Conservation (phyloP, 1,140 invertebrate genomes). For the Onthophagus taurus region DNA sequence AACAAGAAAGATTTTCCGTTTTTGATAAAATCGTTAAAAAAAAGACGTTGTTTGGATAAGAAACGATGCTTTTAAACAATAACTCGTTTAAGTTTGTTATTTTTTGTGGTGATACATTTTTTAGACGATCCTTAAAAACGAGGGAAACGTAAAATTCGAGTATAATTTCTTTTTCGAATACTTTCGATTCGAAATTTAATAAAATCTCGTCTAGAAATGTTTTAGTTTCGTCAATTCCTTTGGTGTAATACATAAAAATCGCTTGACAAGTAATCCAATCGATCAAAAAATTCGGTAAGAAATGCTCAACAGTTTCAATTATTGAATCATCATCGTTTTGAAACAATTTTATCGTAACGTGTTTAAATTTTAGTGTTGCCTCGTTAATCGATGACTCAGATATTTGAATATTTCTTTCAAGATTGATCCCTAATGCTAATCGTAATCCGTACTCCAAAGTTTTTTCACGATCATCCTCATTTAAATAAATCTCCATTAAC, state of each 20-base stretch:
- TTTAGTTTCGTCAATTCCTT: conserved; percentile 29
- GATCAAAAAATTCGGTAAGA: conserved; percentile 43
- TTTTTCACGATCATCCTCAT: conserved; percentile 6
- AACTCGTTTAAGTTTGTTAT: conserved; percentile 29
- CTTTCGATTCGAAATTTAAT: conserved; percentile 17
- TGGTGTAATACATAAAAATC: conserved; percentile 41
- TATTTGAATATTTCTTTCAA: neutral
- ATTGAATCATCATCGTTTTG: conserved; percentile 14
- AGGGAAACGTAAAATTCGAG: conserved; percentile 39
- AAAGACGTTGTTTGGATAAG: conserved; percentile 48
- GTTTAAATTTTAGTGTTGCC: conserved; percentile 29
- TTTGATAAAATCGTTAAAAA: conserved; percentile 38
- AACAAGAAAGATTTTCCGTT: conserved; percentile 31
- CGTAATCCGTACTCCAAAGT: conserved; percentile 26
- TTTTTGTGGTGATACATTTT: conserved; percentile 21
- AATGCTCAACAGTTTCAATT: conserved; percentile 30
- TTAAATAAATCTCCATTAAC: conserved; percentile 38
- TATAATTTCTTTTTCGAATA: conserved; percentile 38
- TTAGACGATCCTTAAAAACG: conserved; percentile 37
- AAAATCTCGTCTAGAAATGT: conserved; percentile 35
- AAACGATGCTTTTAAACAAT: conserved; percentile 34
- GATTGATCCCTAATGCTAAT: conserved; percentile 23
- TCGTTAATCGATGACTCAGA: conserved; percentile 21
- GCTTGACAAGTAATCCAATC: conserved; percentile 46
- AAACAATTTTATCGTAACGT: conserved; percentile 27